Conservation (phyloP, 1,140 invertebrate genomes). For the Apocrypta bakeri region DNA sequence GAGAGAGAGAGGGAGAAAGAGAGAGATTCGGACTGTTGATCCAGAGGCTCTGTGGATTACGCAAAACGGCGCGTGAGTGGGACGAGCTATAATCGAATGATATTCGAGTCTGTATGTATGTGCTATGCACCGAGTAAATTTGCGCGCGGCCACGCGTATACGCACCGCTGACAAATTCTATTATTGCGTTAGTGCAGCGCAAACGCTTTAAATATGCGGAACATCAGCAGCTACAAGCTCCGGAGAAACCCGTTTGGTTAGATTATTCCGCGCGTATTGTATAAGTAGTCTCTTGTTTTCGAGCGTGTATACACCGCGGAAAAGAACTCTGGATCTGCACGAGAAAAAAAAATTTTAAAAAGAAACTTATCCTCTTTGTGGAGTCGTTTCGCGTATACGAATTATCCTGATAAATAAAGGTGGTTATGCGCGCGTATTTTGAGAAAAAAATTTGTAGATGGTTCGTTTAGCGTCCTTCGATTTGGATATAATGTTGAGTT, state of each 20-base stretch:
- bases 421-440: too few species aligned
- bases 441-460: too few species aligned
- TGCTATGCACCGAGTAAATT: neutral
- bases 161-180: neutral
- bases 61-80: neutral
- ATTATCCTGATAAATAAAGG: too few species aligned
- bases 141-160: neutral
- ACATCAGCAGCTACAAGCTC: neutral
- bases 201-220: neutral
- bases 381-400: too few species aligned
- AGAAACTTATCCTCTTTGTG: too few species aligned
- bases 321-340: too few species aligned
- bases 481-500: too few species aligned
- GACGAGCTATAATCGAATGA: conserved; percentile 1
- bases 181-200: conserved; percentile 1
- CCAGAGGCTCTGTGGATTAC: conserved; percentile 7
- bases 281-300: neutral
- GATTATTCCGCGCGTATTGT: neutral
- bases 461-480: too few species aligned
- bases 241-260: neutral
- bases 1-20: too few species aligned
- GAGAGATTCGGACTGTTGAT: conserved; percentile 18
- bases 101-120: neutral
- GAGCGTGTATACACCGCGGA: too few species aligned
- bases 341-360: too few species aligned